Conservation (phyloP, 2,888 invertebrate species). For the Unio pictorum region DNA sequence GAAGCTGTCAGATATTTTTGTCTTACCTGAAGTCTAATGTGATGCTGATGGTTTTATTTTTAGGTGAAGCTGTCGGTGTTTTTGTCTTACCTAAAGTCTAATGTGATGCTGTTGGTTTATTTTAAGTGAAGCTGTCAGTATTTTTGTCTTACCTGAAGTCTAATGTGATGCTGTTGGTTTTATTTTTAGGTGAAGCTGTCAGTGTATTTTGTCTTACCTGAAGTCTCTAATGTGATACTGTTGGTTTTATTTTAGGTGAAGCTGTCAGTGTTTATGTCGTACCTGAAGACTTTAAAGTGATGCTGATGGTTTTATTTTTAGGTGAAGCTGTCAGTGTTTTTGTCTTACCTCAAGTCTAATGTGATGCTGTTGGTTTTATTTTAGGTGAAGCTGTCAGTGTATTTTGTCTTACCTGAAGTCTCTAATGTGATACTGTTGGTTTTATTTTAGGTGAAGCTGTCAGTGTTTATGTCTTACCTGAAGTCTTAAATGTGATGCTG, state of each 20-base stretch:
- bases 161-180: constrained; percentile 13
- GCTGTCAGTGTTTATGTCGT: constrained; percentile 63
- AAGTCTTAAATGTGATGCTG: constrained; percentile 8
- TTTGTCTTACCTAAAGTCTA: constrained; percentile 62
- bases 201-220: constrained; percentile 65
- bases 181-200: constrained; percentile 62
- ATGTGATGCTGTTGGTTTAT: no score
- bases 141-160: constrained; percentile 66
- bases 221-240: constrained; percentile 9
- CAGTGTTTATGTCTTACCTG: constrained; percentile 66
- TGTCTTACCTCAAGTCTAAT: constrained; percentile 61
- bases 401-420: constrained; percentile 63
- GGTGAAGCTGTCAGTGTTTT: constrained; percentile 68
- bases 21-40: constrained; percentile 60
- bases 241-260: constrained; percentile 58
- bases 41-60: no score
- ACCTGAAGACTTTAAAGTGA: constrained; percentile 51
- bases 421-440: constrained; percentile 12
- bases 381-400: constrained; percentile 68
- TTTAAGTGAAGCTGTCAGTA: constrained; percentile 67
- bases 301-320: constrained; percentile 17
- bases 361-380: no score
- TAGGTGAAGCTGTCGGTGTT: constrained; percentile 69
- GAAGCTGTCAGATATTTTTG: constrained; percentile 64
- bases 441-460: constrained; percentile 61